A percentile compares a stretch with the other conserved stretches of the same genome.
Conservation (phyloP, 2,888 invertebrate genomes). For the Nomada ferruginata region DNA sequence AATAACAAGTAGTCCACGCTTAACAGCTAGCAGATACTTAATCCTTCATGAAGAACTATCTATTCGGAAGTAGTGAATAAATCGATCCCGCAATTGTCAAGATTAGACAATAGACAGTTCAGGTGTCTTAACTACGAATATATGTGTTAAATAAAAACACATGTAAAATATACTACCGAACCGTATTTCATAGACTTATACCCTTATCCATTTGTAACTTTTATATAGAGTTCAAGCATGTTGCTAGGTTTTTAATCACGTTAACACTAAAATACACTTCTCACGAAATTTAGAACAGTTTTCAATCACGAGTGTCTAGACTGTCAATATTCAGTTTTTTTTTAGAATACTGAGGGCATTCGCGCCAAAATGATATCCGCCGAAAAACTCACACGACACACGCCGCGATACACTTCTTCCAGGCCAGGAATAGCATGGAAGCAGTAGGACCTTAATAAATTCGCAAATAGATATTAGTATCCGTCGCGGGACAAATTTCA, state of each 20-base stretch:
- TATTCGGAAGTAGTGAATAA: not conserved
- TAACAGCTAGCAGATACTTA: too few relatives aligned
- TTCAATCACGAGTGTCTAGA: not conserved
- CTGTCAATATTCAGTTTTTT: not conserved
- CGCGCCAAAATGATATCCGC: constrained; percentile 48
- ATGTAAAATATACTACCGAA: not conserved
- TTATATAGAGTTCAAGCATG: not conserved
- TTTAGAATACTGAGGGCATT: not conserved
- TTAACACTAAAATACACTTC: not conserved
- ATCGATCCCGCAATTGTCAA: not conserved
- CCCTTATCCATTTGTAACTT: not conserved
- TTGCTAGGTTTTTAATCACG: not conserved
- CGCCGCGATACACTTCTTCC: constrained; percentile 11
- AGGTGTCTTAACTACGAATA: not conserved
- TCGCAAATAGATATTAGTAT: not conserved
- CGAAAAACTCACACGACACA: not conserved
- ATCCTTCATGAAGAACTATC: too few relatives aligned
- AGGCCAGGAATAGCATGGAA: not conserved
- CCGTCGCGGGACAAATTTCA: constrained; percentile 22
- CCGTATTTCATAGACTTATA: not conserved
- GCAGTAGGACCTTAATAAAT: not conserved
- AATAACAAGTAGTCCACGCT: too few relatives aligned
- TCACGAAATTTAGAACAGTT: not conserved
- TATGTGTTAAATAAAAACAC: not conserved
- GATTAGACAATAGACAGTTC: not conserved